A percentile compares a stretch with the other conserved stretches of the same genome.
phyloP scores from a whole-genome alignment of 2,888 invertebrate genomes.

The Gari tellinella region DNA sequence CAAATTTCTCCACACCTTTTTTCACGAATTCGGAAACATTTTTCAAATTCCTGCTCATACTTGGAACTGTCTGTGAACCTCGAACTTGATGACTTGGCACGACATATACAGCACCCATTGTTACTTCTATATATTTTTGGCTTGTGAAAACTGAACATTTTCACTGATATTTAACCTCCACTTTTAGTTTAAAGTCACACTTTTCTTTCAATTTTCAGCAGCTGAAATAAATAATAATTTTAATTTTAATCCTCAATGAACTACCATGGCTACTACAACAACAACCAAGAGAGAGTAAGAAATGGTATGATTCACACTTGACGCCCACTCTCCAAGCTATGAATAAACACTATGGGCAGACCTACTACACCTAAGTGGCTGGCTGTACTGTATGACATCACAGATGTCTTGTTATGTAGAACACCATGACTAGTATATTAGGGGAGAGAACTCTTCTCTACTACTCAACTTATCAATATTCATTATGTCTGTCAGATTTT shows the following conservation, averaged over 20 bases:
- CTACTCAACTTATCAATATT: no score
- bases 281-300: no score
- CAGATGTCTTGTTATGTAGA: not conserved
- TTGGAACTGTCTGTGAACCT: conserved; percentile 93
- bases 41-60: conserved; percentile 92
- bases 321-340: conserved; percentile 54
- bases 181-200: conserved; percentile 1
- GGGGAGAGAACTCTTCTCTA: no score
- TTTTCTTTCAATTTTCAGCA: no score
- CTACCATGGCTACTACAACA: no score
- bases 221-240: no score
- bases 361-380: conserved; percentile 37
- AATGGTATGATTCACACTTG: conserved; percentile 34
- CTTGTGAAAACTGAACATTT: conserved; percentile 94
- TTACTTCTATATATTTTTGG: conserved; percentile 90
- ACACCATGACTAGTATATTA: no score
- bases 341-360: conserved; percentile 23
- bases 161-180: conserved; percentile 16
- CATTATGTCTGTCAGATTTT: no score
- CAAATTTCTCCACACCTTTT: conserved; percentile 93
- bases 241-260: no score
- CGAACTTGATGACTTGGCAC: conserved; percentile 92
- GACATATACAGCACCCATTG: conserved; percentile 94
- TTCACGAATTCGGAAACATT: conserved; percentile 90
- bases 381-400: conserved; percentile 50